Conservation (phyloP, 2,113 vertebrate genomes). For the Myanophis thanlyinensis region DNA sequence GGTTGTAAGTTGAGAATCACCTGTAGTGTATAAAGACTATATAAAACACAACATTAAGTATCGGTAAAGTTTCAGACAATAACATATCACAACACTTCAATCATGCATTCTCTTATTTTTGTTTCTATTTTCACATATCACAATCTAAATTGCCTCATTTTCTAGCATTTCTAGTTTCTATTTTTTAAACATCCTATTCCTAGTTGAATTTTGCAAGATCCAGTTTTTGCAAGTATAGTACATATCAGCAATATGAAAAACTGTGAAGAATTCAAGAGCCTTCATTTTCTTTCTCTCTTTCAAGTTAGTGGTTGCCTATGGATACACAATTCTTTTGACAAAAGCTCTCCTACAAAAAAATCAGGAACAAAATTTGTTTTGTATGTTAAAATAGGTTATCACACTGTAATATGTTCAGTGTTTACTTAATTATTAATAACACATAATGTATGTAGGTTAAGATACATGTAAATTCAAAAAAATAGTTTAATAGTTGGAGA, state of each 20-base stretch:
- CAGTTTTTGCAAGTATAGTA: neutral
- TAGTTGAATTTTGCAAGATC: neutral
- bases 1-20: too few relatives aligned
- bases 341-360: neutral
- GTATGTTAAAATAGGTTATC: neutral
- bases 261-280: neutral
- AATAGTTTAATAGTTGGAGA: neutral
- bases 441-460: neutral
- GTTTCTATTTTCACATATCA: neutral
- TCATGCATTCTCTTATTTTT: neutral
- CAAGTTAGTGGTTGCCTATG: neutral
- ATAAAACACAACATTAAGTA: neutral
- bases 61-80: neutral
- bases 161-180: neutral
- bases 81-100: neutral
- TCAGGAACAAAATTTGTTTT: neutral
- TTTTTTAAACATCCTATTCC: neutral
- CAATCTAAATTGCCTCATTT: neutral
- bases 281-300: neutral
- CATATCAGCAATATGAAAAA: neutral
- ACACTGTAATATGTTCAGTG: neutral
- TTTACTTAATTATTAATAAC: neutral
- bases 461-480: neutral
- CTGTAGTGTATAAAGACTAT: neutral
- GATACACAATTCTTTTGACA: neutral